Evolutionary conservation across 2,113 vertebrate genomes (phyloP).

Genomic region (Prolemur simus): DNA sequence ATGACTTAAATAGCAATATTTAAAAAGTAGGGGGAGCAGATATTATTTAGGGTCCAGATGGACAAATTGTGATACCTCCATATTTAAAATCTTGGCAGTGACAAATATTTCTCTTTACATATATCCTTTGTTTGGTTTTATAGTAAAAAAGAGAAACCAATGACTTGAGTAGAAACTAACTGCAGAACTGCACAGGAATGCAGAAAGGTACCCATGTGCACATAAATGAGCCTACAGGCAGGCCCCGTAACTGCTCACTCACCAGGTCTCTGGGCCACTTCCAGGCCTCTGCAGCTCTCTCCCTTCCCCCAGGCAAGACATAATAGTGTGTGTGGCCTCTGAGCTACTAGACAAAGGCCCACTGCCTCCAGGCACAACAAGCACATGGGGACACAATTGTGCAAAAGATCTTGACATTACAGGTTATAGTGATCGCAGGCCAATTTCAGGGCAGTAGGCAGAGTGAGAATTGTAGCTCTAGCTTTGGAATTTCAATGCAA

Average conservation of each 20-base stretch:
- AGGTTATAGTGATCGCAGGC: neutral
- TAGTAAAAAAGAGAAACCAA: neutral
- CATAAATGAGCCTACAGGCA: neutral
- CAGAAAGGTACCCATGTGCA: neutral
- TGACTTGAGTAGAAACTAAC: neutral
- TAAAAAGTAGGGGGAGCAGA: neutral
- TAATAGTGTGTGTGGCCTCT: neutral
- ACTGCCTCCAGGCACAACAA: neutral
- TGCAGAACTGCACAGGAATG: neutral
- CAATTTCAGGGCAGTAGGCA: neutral
- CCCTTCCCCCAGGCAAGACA: neutral
- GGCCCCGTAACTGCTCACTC: neutral
- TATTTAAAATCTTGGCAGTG: neutral
- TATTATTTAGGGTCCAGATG: neutral
- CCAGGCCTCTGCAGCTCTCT: neutral
- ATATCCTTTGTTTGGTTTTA: neutral
- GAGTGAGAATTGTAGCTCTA: neutral
- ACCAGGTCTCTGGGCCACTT: neutral
- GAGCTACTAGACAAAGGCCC: neutral
- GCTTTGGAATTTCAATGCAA: neutral
- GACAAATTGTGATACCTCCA: neutral
- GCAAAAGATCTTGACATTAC: neutral
- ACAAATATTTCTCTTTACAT: conserved; percentile 22
- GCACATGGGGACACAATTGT: neutral
- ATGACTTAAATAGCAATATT: conserved; percentile 4